Evolutionary conservation across 2,113 vertebrate genomes (phyloP).

Genomic region (Scatophagus argus): DNA sequence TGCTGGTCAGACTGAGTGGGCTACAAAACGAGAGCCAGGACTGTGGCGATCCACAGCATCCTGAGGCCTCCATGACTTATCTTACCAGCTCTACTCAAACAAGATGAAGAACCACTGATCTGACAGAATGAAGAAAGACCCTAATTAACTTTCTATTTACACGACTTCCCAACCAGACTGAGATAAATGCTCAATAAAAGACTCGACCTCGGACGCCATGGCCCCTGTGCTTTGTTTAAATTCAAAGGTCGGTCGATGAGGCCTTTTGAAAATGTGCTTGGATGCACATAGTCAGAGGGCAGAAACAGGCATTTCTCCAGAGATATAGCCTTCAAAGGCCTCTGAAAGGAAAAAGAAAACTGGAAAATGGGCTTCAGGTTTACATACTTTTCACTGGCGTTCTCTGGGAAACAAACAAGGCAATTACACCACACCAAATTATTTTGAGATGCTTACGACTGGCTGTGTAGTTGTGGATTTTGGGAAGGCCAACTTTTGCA

Average conservation of each 20-base stretch:
- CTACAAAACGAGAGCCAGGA: constrained; percentile 66
- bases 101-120: constrained; percentile 59
- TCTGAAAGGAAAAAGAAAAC: neutral
- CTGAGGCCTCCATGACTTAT: constrained; percentile 72
- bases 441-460: constrained; percentile 44
- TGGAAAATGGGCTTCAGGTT: neutral
- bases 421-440: constrained; percentile 32
- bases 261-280: constrained; percentile 17
- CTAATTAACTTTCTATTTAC: constrained; percentile 66
- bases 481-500: constrained; percentile 39
- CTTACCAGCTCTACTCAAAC: constrained; percentile 62
- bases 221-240: constrained; percentile 41
- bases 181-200: constrained; percentile 44
- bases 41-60: constrained; percentile 77
- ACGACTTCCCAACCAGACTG: constrained; percentile 33
- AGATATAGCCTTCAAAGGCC: neutral
- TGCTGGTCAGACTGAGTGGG: constrained; percentile 60
- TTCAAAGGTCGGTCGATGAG: constrained; percentile 29
- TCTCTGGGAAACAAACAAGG: constrained; percentile 36
- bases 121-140: constrained; percentile 68
- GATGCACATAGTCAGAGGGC: constrained; percentile 21
- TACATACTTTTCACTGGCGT: constrained; percentile 34
- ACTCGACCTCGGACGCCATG: constrained; percentile 20
- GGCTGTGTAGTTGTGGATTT: constrained; percentile 36
- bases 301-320: neutral